Evolutionary conservation across 2,113 vertebrate species (phyloP).

Genomic region (Solea senegalensis): DNA sequence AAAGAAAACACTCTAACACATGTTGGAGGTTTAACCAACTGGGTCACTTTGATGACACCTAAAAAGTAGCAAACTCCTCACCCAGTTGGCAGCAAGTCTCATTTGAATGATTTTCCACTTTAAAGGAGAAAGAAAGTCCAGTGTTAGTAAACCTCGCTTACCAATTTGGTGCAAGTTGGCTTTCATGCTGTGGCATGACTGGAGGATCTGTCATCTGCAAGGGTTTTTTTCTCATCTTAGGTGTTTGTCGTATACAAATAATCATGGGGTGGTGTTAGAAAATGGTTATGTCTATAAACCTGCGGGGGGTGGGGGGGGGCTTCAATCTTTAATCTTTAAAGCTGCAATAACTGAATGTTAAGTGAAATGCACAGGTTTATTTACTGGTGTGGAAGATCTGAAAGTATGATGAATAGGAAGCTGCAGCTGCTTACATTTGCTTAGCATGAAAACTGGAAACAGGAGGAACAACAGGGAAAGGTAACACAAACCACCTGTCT

Average conservation of each 20-base stretch:
- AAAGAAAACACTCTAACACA: conserved; percentile 82
- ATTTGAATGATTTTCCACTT: conserved; percentile 68
- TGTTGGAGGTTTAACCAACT: conserved; percentile 78
- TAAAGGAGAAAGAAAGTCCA: conserved; percentile 16
- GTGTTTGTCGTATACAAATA: conserved; percentile 48
- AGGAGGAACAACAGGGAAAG: no score
- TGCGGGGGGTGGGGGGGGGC: no score
- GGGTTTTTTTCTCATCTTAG: neutral
- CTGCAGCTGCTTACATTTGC: neutral
- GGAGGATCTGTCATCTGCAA: conserved; percentile 22
- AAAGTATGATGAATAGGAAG: neutral
- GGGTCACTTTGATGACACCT: conserved; percentile 73
- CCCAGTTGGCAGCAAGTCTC: conserved; percentile 54
- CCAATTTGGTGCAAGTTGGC: conserved; percentile 28
- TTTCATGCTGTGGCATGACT: conserved; percentile 26
- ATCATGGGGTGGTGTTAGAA: conserved; percentile 1
- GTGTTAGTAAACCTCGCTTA: conserved; percentile 33
- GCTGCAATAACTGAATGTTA: no score
- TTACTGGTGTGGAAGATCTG: no score
- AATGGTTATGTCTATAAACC: neutral
- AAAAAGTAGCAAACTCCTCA: conserved; percentile 52
- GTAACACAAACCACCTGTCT: no score
- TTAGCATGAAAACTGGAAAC: no score
- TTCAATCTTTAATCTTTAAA: no score
- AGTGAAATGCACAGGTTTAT: no score